A percentile compares a stretch with the other conserved stretches of the same genome.
Evolutionary conservation across 2,113 vertebrate species (phyloP).

Genomic region (Polypterus senegalus): DNA sequence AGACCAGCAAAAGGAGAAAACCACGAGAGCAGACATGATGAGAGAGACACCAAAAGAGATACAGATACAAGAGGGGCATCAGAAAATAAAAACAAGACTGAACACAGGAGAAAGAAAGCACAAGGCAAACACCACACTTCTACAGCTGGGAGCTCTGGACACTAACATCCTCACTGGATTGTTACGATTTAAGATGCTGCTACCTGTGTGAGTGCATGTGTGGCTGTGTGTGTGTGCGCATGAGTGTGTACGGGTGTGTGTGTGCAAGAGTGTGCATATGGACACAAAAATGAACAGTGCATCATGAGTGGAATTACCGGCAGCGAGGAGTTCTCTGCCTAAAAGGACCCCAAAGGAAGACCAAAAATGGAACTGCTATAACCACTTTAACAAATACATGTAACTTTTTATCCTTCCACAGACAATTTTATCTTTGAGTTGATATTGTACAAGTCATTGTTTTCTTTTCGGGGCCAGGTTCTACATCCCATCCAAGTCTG

Average conservation of each 20-base stretch:
- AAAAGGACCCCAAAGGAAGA: slow-evolving; percentile 24
- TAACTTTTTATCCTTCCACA: slow-evolving; percentile 1
- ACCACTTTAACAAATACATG: slow-evolving; percentile 15
- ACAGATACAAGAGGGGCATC: slow-evolving; percentile 58
- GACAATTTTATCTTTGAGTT: slow-evolving; percentile 20
- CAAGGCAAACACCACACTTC: slow-evolving; percentile 59
- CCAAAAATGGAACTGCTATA: slow-evolving; percentile 22
- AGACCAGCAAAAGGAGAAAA: slow-evolving; percentile 68
- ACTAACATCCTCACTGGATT: slow-evolving; percentile 48
- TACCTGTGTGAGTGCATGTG: slow-evolving; percentile 64
- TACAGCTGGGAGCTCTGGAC: slow-evolving; percentile 49
- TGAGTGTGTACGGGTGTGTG: slow-evolving; percentile 48
- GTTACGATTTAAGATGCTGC: slow-evolving; percentile 72
- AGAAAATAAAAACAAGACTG: slow-evolving; percentile 77
- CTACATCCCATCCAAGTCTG: slow-evolving; percentile 41
- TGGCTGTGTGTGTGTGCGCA: slow-evolving; percentile 55
- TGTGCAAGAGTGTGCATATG: slow-evolving; percentile 45
- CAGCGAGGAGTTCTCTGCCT: slow-evolving; percentile 24
- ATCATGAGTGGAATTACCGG: slow-evolving; percentile 25
- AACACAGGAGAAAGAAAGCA: slow-evolving; percentile 68
- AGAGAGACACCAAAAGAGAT: slow-evolving; percentile 56
- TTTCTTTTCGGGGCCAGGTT: slow-evolving; percentile 42
- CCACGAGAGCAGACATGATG: slow-evolving; percentile 60
- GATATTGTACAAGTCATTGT: slow-evolving; percentile 34
- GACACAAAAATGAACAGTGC: slow-evolving; percentile 32